phyloP scores from a whole-genome alignment of 2,797 vertebrate genomes.

The Alectoris magna region DNA sequence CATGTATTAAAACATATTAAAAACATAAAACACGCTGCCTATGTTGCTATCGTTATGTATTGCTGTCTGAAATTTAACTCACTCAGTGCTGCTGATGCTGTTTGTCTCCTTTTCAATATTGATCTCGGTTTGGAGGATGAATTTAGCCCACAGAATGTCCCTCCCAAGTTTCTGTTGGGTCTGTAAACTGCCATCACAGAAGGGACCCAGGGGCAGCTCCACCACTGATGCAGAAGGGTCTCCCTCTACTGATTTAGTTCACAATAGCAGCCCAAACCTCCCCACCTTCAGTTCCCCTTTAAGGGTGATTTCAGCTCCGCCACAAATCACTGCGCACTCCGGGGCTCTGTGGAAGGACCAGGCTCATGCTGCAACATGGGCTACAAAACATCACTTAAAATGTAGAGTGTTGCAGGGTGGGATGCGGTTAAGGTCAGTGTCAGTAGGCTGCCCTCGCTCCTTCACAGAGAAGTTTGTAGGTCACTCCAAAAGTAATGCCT shows the following conservation, averaged over 20 bases:
- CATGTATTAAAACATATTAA: conserved; percentile 52
- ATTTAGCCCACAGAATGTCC: conserved; percentile 7
- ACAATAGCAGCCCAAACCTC: not conserved
- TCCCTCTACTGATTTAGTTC: not conserved
- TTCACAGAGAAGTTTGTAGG: not conserved
- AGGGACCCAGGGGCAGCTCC: not conserved
- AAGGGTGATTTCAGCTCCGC: conserved; percentile 27
- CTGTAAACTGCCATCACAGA: not conserved
- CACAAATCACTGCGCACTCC: conserved; percentile 18
- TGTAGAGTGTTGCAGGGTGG: not conserved
- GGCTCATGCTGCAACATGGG: not conserved
- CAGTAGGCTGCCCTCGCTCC: not conserved
- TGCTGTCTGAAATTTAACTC: conserved; percentile 47
- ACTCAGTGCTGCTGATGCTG: conserved; percentile 15
- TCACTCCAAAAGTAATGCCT: too few species aligned
- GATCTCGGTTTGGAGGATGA: conserved; percentile 12
- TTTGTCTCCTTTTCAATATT: conserved; percentile 46
- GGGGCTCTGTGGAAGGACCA: not conserved
- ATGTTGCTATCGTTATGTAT: not conserved
- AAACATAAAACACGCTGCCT: conserved; percentile 61
- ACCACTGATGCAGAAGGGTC: not conserved
- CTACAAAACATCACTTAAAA: conserved; percentile 10
- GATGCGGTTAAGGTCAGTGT: not conserved
- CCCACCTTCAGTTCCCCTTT: not conserved
- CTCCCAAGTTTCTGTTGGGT: not conserved